phyloP scores from a whole-genome alignment of 2,888 invertebrate genomes.

The Alviniconcha strummeri region DNA sequence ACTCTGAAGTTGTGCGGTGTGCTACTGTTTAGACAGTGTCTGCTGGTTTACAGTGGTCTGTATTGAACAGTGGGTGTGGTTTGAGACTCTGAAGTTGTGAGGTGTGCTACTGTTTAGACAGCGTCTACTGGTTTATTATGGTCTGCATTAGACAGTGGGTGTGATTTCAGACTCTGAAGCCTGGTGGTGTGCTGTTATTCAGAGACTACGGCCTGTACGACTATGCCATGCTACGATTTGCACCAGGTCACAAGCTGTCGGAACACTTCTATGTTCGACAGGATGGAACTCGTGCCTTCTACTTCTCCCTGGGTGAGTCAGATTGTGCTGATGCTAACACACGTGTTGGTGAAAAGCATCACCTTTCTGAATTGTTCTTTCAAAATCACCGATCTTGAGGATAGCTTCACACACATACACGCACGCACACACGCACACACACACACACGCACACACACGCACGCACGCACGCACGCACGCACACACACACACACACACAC shows the following conservation, averaged over 20 bases:
- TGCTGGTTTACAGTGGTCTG: too few relatives aligned
- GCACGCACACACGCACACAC: background rate
- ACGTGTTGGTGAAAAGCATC: too few relatives aligned
- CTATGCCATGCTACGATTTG: constrained; percentile 96
- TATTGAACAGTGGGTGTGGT: too few relatives aligned
- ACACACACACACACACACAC: background rate
- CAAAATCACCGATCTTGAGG: too few relatives aligned
- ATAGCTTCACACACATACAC: background rate
- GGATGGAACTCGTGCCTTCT: constrained; percentile 90
- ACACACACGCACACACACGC: background rate
- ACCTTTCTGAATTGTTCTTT: background rate
- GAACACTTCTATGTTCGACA: constrained; percentile 97
- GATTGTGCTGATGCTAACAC: too few relatives aligned
- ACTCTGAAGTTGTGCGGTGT: too few relatives aligned
- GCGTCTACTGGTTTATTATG: too few relatives aligned
- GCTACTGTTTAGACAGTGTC: too few relatives aligned
- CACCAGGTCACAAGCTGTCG: constrained; percentile 91
- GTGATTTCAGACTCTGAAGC: constrained; percentile 68
- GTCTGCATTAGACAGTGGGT: too few relatives aligned
- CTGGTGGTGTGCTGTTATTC: constrained; percentile 88
- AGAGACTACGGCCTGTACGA: constrained; percentile 96
- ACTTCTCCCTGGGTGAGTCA: constrained; percentile 74
- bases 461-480: background rate
- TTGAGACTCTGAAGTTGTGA: too few relatives aligned
- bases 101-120: too few relatives aligned